A percentile compares a stretch with the other conserved stretches of the same genome.
phyloP scores from a whole-genome alignment of 2,797 vertebrate genomes.

The Rhodeus uyekii region DNA sequence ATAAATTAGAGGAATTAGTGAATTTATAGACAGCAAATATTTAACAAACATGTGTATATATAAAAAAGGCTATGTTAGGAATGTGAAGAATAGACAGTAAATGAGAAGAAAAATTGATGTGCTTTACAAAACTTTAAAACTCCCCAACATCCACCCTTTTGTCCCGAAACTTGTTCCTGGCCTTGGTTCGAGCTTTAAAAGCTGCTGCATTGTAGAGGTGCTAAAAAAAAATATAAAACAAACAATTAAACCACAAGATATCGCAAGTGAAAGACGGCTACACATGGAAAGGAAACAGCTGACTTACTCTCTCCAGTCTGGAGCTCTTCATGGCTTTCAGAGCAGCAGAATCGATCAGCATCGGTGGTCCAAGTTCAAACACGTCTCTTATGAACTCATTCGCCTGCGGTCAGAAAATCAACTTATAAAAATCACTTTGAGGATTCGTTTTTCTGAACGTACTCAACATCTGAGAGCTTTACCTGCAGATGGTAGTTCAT shows the following conservation, averaged over 20 bases:
- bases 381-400: constrained; percentile 97
- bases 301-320: constrained; percentile 90
- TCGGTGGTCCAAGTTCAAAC: constrained; percentile 94
- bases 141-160: constrained; percentile 95
- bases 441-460: no score
- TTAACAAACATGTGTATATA: not conserved
- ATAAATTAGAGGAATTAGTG: constrained; percentile 11
- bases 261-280: not conserved
- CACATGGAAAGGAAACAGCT: not conserved
- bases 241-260: not conserved
- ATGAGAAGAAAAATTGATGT: not conserved
- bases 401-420: constrained; percentile 71
- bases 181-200: constrained; percentile 98
- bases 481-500: constrained; percentile 98
- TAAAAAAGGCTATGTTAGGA: not conserved
- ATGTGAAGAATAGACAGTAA: constrained; percentile 21
- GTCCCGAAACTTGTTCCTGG: constrained; percentile 95
- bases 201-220: constrained; percentile 97
- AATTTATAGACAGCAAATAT: not conserved
- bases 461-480: not conserved
- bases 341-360: constrained; percentile 88
- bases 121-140: constrained; percentile 75
- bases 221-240: constrained; percentile 65
- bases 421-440: not conserved
- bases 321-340: constrained; percentile 96